Conservation (phyloP, 2,888 invertebrate genomes). For the Endotricha flammealis region DNA sequence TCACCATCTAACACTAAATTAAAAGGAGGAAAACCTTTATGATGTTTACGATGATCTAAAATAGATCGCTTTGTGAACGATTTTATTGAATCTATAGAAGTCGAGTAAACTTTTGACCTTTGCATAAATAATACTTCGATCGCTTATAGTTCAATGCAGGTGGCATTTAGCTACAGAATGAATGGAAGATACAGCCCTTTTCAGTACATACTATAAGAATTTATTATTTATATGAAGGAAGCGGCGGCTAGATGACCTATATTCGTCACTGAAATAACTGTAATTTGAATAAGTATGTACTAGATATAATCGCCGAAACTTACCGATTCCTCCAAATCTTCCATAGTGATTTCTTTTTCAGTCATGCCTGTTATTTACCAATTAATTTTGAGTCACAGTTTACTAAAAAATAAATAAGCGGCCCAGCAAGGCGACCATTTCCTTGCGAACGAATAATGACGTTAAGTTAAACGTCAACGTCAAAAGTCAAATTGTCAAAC, state of each 20-base stretch:
- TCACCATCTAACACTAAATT: too few relatives aligned
- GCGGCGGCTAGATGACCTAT: constrained; percentile 59
- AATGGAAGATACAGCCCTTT: constrained; percentile 12
- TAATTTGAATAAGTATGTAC: neutral
- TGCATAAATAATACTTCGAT: constrained; percentile 1
- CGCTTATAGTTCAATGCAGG: neutral
- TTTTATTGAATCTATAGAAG: too few relatives aligned
- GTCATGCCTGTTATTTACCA: constrained; percentile 45
- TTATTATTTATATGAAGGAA: constrained; percentile 29
- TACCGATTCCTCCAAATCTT: constrained; percentile 66
- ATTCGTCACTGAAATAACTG: constrained; percentile 20
- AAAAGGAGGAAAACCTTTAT: too few relatives aligned
- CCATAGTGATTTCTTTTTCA: constrained; percentile 61
- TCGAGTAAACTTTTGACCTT: constrained; percentile 9
- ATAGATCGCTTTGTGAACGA: too few relatives aligned
- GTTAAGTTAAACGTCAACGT: too few relatives aligned
- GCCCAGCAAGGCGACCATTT: constrained; percentile 40
- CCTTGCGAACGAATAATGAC: constrained; percentile 25
- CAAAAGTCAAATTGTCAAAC: too few relatives aligned
- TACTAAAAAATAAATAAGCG: constrained; percentile 31
- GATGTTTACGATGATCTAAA: too few relatives aligned
- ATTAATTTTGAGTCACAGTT: constrained; percentile 32
- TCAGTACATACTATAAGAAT: constrained; percentile 22
- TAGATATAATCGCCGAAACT: constrained; percentile 23
- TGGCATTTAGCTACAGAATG: constrained; percentile 4